phyloP scores from a whole-genome alignment of 2,113 vertebrate genomes.

The Gasterosteus nipponicus region DNA sequence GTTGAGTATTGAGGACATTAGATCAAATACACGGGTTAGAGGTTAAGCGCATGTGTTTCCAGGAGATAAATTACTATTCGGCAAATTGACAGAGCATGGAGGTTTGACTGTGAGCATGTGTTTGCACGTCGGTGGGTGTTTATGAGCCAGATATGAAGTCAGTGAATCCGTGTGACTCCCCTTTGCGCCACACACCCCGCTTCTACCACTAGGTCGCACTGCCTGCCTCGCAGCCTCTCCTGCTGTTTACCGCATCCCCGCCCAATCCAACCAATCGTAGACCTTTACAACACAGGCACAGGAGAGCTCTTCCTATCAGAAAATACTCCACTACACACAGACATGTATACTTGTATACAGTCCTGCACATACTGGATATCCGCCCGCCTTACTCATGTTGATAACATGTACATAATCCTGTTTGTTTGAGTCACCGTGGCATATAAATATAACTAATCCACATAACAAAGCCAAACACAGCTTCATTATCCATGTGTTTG shows the following conservation, averaged over 20 bases:
- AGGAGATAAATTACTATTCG: conserved; percentile 59
- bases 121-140: conserved; percentile 19
- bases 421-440: conserved; percentile 69
- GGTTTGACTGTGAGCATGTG: conserved; percentile 29
- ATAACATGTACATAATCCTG: conserved; percentile 73
- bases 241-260: conserved; percentile 42
- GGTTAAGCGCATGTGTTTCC: conserved; percentile 60
- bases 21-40: conserved; percentile 62
- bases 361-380: conserved; percentile 50
- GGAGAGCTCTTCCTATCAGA: conserved; percentile 61
- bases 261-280: conserved; percentile 60
- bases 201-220: conserved; percentile 81
- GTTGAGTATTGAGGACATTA: conserved; percentile 49
- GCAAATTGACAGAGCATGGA: conserved; percentile 34
- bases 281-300: conserved; percentile 41
- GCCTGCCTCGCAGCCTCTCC: conserved; percentile 67
- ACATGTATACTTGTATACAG: conserved; percentile 31
- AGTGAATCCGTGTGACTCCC: conserved; percentile 22
- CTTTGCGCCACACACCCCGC: conserved; percentile 51
- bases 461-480: conserved; percentile 66
- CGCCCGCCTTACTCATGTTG: conserved; percentile 61
- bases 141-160: conserved; percentile 19
- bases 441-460: conserved; percentile 76
- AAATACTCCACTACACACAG: conserved; percentile 57
- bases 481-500: conserved; percentile 60